Conservation (phyloP, 2,797 vertebrate species). For the Spinibarbus caldwelli region DNA sequence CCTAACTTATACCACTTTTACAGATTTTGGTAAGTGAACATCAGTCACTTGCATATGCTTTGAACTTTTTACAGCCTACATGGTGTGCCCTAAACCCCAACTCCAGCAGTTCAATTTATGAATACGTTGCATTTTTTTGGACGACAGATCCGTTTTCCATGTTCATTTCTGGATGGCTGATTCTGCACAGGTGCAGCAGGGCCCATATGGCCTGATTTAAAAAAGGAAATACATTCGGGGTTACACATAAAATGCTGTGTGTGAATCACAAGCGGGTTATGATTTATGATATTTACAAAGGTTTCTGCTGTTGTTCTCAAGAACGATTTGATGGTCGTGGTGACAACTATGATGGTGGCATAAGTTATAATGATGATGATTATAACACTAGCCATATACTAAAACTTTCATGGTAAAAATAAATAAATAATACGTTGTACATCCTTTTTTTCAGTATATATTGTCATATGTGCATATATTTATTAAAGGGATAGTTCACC, state of each 20-base stretch:
- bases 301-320: neutral
- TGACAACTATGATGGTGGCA: neutral
- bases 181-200: constrained; percentile 3
- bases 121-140: neutral
- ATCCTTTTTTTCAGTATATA: neutral
- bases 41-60: neutral
- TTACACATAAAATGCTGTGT: neutral
- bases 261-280: neutral
- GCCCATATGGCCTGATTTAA: constrained; percentile 26
- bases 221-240: neutral
- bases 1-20: constrained; percentile 1
- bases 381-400: neutral
- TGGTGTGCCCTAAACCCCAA: neutral
- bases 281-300: constrained; percentile 15
- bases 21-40: constrained; percentile 5
- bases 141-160: neutral
- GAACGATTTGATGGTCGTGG: neutral
- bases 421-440: neutral
- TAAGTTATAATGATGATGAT: neutral
- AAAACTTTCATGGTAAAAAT: neutral
- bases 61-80: constrained; percentile 22
- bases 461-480: neutral
- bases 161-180: constrained; percentile 9
- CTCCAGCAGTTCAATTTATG: neutral
- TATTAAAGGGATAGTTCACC: neutral